Conservation (phyloP, 1,140 invertebrate species). For the Saccostrea glomerata region DNA sequence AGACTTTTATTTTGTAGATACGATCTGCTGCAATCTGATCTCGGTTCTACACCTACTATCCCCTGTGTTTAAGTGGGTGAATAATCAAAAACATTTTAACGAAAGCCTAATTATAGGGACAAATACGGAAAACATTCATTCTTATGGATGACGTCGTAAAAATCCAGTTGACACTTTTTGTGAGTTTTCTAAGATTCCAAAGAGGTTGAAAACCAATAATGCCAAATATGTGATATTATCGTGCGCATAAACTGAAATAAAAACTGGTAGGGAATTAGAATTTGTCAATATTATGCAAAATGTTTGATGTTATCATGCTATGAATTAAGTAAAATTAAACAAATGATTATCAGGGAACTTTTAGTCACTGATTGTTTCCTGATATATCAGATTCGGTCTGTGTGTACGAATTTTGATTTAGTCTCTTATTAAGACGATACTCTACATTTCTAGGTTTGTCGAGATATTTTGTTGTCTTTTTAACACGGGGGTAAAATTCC, state of each 20-base stretch:
- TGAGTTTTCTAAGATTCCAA: slow-evolving; percentile 18
- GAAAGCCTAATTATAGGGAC: slow-evolving; percentile 16
- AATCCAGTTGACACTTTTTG: not conserved
- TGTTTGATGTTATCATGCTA: not conserved
- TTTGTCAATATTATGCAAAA: not conserved
- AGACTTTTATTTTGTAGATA: not conserved
- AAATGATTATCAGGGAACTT: slow-evolving; percentile 8
- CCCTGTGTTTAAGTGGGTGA: slow-evolving; percentile 17
- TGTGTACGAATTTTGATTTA: not conserved
- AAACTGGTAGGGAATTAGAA: slow-evolving; percentile 24
- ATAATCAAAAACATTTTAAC: slow-evolving; percentile 29
- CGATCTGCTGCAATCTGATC: slow-evolving; percentile 21
- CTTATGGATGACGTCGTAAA: slow-evolving; percentile 17
- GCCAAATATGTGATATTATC: slow-evolving; percentile 10
- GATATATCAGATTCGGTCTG: not conserved
- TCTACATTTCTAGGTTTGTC: not conserved
- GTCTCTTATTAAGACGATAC: not conserved
- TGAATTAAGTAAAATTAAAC: slow-evolving; percentile 22
- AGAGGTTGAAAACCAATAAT: slow-evolving; percentile 21
- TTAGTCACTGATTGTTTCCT: slow-evolving; percentile 8
- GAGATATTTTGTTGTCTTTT: not conserved
- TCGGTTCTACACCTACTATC: slow-evolving; percentile 9
- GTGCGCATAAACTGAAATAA: not conserved
- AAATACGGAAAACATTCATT: slow-evolving; percentile 34
- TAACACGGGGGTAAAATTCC: not conserved